Conservation (phyloP, 2,797 vertebrate species). For the Pelobates cultripes region DNA sequence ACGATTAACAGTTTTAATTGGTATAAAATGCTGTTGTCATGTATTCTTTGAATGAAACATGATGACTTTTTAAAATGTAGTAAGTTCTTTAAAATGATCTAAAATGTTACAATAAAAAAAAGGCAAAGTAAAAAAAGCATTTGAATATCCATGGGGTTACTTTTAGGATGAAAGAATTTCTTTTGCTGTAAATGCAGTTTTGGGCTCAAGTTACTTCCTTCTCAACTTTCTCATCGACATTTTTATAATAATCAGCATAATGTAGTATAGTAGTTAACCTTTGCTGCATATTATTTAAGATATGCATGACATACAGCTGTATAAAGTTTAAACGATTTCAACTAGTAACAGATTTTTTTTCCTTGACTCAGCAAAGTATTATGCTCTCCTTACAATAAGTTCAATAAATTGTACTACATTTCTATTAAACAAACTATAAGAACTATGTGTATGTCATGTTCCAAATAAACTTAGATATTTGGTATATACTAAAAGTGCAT, state of each 20-base stretch:
- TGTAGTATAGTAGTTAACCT: conserved; percentile 56
- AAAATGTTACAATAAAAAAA: conserved; percentile 59
- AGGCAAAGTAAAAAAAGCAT: conserved; percentile 24
- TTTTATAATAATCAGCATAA: conserved; percentile 60
- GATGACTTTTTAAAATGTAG: conserved; percentile 58
- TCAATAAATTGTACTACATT: conserved; percentile 2
- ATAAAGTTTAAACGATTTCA: conserved; percentile 32
- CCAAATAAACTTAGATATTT: background rate
- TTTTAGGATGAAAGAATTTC: conserved; percentile 56
- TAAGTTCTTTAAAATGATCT: conserved; percentile 54
- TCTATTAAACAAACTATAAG: background rate
- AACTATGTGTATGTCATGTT: background rate
- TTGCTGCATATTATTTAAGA: conserved; percentile 60
- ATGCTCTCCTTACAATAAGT: conserved; percentile 14
- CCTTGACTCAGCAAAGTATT: conserved; percentile 13
- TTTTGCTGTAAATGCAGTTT: conserved; percentile 61
- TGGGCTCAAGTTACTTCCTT: conserved; percentile 41
- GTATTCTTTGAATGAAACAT: conserved; percentile 58
- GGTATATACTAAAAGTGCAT: background rate
- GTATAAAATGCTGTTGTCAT: conserved; percentile 61
- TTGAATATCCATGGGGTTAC: conserved; percentile 60
- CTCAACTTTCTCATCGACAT: conserved; percentile 13
- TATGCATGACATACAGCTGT: conserved; percentile 32
- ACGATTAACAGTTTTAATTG: conserved; percentile 63
- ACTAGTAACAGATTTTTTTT: conserved; percentile 1